Evolutionary conservation across 2,113 vertebrate genomes (phyloP).

Genomic region (Anguilla rostrata): DNA sequence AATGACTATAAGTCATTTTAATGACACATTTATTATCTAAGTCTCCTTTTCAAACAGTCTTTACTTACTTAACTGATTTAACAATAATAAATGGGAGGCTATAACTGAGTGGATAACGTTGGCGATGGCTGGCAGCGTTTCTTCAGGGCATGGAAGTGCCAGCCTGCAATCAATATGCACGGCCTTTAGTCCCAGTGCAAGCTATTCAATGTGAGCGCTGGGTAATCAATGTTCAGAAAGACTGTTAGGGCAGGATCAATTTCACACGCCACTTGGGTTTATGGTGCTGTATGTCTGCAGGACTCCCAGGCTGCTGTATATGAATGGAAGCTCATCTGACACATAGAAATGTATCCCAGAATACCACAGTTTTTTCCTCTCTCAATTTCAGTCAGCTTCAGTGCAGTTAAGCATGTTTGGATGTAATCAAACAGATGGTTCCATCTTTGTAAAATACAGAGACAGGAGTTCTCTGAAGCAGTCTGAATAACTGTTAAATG

Average conservation of each 20-base stretch:
- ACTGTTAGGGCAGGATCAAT: not conserved
- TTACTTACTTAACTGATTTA: not conserved
- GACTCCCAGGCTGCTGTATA: not conserved
- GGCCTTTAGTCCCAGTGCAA: not conserved
- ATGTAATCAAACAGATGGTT: not conserved
- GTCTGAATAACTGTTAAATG: not conserved
- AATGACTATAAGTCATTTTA: no score
- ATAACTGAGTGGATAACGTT: not conserved
- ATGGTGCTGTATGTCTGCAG: not conserved
- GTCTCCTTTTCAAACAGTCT: no score
- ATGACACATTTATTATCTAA: no score
- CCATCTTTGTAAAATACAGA: not conserved
- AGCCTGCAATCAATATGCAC: slow-evolving; percentile 15
- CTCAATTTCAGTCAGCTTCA: not conserved
- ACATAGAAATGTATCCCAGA: not conserved
- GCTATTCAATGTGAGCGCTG: not conserved
- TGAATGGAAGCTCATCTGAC: not conserved
- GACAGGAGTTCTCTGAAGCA: not conserved
- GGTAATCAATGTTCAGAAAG: not conserved
- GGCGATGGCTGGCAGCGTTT: not conserved
- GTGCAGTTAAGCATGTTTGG: not conserved
- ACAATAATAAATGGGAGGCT: not conserved
- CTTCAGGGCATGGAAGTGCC: not conserved
- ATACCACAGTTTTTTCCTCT: not conserved
- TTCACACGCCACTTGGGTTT: not conserved